These are phyloP conservation scores for Galeruca laticollis DNA, from an alignment of 2,888 invertebrate genomes.

Conservation along the genomic window DNA sequence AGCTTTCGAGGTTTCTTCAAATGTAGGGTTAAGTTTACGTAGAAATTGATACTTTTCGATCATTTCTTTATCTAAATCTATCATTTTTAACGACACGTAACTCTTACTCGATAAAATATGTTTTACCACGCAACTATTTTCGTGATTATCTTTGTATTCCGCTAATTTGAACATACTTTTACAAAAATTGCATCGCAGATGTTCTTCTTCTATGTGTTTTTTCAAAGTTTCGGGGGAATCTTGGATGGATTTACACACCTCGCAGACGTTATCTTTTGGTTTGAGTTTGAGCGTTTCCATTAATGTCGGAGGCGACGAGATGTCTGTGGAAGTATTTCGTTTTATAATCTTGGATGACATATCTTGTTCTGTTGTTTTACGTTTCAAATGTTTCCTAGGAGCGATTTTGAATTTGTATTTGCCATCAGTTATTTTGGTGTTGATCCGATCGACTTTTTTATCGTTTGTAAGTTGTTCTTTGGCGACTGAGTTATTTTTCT, in stretches of 20 bases:
- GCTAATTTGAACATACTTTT: background rate
- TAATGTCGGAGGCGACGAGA: background rate
- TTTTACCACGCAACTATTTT: background rate
- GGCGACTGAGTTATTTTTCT: background rate
- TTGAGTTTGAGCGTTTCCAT: conserved; percentile 17
- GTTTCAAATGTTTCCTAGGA: no score
- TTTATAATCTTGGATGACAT: no score
- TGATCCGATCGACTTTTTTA: background rate
- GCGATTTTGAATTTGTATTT: no score
- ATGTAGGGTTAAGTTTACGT: no score
- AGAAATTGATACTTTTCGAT: background rate
- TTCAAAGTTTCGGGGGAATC: background rate
- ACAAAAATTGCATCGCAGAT: conserved; percentile 15
- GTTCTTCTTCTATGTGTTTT: background rate
- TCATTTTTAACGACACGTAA: background rate
- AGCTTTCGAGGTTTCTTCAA: background rate
- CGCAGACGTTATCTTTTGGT: background rate
- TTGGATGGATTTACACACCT: background rate
- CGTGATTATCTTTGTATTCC: background rate
- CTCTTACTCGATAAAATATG: background rate
- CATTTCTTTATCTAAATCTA: background rate
- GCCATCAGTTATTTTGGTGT: background rate
- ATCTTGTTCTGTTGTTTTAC: no score
- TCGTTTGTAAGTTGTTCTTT: background rate
- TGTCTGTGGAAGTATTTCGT: background rate